Percentiles rank a stretch among this genome's conserved stretches.
These are phyloP conservation scores for Tetragonula carbonaria DNA, from an alignment of 2,888 invertebrate species.

Conservation along the genomic window DNA sequence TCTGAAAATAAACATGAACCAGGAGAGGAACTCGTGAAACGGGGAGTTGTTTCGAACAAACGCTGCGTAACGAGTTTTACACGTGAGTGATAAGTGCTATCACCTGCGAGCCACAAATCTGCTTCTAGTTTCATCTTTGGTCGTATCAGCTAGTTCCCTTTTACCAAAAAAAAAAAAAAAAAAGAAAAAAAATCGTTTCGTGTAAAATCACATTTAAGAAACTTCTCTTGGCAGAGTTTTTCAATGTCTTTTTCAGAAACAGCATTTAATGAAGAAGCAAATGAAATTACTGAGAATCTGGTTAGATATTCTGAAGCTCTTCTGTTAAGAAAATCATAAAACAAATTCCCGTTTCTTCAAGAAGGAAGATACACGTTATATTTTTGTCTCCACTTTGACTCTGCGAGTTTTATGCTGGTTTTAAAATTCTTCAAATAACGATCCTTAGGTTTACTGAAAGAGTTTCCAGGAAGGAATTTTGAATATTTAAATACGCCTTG, in stretches of 20 bases:
- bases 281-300: no score
- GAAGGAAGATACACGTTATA: no score
- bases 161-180: no score
- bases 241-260: neutral
- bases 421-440: no score
- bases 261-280: neutral
- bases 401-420: no score
- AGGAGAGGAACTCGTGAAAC: neutral
- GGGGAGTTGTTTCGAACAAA: slow-evolving; percentile 25
- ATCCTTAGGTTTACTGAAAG: no score
- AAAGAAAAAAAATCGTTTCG: neutral
- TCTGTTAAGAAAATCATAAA: no score
- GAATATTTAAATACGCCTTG: no score
- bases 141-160: neutral
- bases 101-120: neutral
- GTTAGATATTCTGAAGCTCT: no score
- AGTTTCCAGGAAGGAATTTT: no score
- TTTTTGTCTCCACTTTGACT: no score
- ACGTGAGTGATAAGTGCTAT: neutral
- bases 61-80: slow-evolving; percentile 7
- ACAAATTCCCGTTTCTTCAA: no score
- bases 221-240: neutral
- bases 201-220: neutral
- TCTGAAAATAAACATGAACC: slow-evolving; percentile 40
- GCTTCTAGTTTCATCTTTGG: neutral